These are phyloP conservation scores for Suncus etruscus DNA, from an alignment of 2,113 vertebrate species.

Conservation along the genomic window DNA sequence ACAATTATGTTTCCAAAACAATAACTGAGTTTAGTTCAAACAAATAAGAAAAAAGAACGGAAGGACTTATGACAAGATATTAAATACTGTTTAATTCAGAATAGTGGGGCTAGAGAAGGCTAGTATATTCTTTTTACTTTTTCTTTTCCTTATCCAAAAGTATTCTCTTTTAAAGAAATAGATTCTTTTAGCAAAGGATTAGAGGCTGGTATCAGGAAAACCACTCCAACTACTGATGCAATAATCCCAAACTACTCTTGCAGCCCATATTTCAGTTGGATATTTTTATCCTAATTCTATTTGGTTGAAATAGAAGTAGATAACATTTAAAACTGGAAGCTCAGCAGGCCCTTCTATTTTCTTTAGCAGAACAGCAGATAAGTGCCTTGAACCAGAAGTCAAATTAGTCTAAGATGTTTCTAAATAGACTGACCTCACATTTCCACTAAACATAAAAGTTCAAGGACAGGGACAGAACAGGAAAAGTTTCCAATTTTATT, in stretches of 20 bases:
- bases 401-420: slow-evolving; percentile 13
- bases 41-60: slow-evolving; percentile 40
- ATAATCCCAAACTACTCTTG: slow-evolving; percentile 8
- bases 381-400: slow-evolving; percentile 41
- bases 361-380: slow-evolving; percentile 46
- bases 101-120: neutral
- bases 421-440: slow-evolving; percentile 35
- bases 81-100: neutral
- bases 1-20: neutral
- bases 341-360: slow-evolving; percentile 20
- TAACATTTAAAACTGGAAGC: slow-evolving; percentile 40
- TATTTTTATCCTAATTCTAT: slow-evolving; percentile 66
- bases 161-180: slow-evolving; percentile 52
- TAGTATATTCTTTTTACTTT: slow-evolving; percentile 21
- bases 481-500: slow-evolving; percentile 41
- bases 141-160: slow-evolving; percentile 23
- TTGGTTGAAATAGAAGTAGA: slow-evolving; percentile 58
- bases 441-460: slow-evolving; percentile 60
- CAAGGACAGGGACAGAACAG: slow-evolving; percentile 21
- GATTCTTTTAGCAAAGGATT: neutral
- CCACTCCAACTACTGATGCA: slow-evolving; percentile 18
- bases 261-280: neutral
- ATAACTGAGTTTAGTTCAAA: slow-evolving; percentile 16
- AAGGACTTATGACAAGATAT: neutral
- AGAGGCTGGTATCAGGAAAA: slow-evolving; percentile 52